Base-by-base conservation (phyloP, 2,888 invertebrate species). In the Caenorhabditis virilis region DNA sequence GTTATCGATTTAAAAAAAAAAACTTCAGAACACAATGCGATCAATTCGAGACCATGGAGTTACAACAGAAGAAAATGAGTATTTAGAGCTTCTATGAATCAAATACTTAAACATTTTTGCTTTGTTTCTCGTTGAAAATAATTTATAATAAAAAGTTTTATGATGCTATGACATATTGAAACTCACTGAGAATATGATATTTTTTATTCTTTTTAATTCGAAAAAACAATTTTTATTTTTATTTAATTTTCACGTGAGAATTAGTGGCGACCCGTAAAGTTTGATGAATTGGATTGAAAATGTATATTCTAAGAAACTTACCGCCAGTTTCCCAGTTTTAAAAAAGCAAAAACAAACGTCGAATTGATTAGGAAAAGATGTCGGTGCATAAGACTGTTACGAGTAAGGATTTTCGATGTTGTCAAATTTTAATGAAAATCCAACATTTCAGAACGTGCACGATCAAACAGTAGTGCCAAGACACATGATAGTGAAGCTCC, bases 401-500 rank as follows among this genome's bases (percentile, higher is more conserved):
- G n/a, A n/a, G n/a, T n/a, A n/a, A n/a, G n/a, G n/a, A n/a, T n/a
- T n/a, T n/a, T n/a, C n/a, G n/a, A n/a, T n/a, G n/a, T n/a, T n/a
- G n/a, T n/a, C n/a, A n/a, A n/a, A n/a, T n/a, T n/a, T n/a, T n/a
- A n/a, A n/a, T n/a, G n/a, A n/a, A n/a, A n/a, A n/a, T n/a, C n/a
- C n/a, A n/a, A n/a, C n/a, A 30, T 39, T 39, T 25, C 26, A 46
- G 46, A 46, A 18, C 46, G 46, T 4, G 9, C 30, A 15, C 27
- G 23, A 22, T 7, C 27, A 18, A 46, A 46, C 16, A 9, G 30
- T 3, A 46, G 46, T 33, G 27, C 46, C 9, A 46, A 46, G 16
- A 30, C 30, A 18, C 30, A 27, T 13, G 46, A 46, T 18, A 46
- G 30, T 27, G 46, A 46, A 9, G 46, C 18, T 9, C 46, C 46